These are phyloP conservation scores for Spatula versicolor DNA, from an alignment of 2,797 vertebrate species.

Conservation along the genomic window DNA sequence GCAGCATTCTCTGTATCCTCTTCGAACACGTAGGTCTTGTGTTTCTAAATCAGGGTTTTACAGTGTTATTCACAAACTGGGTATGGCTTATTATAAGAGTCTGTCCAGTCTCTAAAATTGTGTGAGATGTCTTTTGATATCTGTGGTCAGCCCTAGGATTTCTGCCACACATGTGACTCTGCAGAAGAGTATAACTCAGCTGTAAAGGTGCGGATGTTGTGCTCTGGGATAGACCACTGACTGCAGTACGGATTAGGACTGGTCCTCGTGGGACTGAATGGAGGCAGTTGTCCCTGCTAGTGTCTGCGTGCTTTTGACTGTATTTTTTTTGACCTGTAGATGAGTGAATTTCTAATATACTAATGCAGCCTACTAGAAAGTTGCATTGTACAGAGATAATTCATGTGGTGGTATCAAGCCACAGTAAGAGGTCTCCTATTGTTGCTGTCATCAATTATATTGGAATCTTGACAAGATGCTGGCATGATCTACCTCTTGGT, in stretches of 20 bases:
- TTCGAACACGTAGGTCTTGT: neutral
- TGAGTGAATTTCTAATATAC: neutral
- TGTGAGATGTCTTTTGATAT: neutral
- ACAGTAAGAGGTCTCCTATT: neutral
- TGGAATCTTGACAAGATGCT: neutral
- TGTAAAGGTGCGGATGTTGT: neutral
- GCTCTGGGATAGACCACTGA: neutral
- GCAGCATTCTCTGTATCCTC: neutral
- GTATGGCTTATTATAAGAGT: neutral
- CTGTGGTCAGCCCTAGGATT: neutral
- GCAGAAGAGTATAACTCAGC: rapidly evolving
- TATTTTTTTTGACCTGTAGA: neutral
- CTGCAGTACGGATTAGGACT: neutral
- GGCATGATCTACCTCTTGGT: neutral
- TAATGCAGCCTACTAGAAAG: neutral
- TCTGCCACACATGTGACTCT: rapidly evolving
- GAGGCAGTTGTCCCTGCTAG: rapidly evolving
- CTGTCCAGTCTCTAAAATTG: neutral
- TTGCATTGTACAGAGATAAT: neutral
- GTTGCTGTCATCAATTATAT: neutral
- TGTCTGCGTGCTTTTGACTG: neutral
- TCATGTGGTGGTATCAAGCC: neutral
- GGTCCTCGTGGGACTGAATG: too few species aligned
- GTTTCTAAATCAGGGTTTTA: neutral
- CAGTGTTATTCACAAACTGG: neutral